These are phyloP conservation scores for Martes martes DNA, from an alignment of 2,113 vertebrate genomes.

Conservation along the genomic window DNA sequence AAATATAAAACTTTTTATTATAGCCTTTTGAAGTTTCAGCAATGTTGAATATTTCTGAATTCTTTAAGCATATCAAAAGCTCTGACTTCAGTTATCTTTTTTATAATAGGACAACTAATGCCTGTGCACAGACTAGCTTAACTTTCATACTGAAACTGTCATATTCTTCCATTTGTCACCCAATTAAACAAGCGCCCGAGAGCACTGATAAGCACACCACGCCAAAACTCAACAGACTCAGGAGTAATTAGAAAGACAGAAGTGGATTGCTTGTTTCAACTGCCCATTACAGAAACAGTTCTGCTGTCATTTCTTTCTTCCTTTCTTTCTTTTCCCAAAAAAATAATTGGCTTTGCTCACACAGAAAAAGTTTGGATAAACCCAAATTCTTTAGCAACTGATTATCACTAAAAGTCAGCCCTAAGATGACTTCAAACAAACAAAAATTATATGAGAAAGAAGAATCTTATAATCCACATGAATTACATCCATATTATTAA, in stretches of 20 bases:
- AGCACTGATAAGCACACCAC: neutral
- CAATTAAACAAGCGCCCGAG: neutral
- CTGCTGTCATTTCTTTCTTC: neutral
- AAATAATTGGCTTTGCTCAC: slow-evolving; percentile 27
- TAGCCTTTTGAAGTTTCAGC: slow-evolving; percentile 1
- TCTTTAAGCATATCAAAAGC: neutral
- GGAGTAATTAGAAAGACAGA: slow-evolving; percentile 44
- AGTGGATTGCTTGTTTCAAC: slow-evolving; percentile 44
- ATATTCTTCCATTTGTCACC: slow-evolving; percentile 40
- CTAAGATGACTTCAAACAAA: neutral
- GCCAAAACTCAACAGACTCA: neutral
- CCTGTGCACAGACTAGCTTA: neutral
- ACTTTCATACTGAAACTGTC: neutral
- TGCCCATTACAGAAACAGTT: neutral
- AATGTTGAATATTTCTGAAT: slow-evolving; percentile 22
- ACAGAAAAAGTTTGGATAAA: neutral
- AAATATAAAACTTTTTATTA: neutral
- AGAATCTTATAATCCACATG: neutral
- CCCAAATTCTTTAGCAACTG: neutral
- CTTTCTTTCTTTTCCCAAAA: neutral
- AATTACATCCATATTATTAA: neutral
- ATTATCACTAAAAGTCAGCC: neutral
- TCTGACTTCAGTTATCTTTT: slow-evolving; percentile 24
- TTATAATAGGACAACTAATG: neutral
- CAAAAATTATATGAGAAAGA: neutral